Conservation (phyloP, 2,797 vertebrate species). For the Setipinna tenuifilis region DNA sequence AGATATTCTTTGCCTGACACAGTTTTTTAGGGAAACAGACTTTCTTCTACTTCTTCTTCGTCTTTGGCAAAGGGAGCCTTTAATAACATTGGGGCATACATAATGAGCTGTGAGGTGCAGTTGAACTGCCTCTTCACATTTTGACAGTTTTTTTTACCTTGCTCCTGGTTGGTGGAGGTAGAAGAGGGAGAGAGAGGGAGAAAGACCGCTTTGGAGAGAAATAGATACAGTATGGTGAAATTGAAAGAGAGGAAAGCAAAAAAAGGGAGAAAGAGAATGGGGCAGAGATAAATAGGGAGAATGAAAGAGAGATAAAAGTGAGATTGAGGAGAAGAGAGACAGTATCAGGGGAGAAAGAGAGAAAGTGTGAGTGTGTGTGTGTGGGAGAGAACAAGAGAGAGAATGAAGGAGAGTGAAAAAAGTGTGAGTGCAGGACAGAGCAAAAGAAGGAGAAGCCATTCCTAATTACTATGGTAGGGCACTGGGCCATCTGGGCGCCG, state of each 20-base stretch:
- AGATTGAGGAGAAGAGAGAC: not conserved
- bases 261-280: not conserved
- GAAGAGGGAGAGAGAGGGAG: conserved; percentile 19
- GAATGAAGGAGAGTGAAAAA: conserved; percentile 10
- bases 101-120: not conserved
- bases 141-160: not conserved
- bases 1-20: not conserved
- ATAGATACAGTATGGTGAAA: not conserved
- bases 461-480: conserved; percentile 42
- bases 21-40: too few relatives aligned
- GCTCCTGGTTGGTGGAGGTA: not conserved
- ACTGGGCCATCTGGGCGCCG: conserved; percentile 42
- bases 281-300: not conserved
- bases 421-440: not conserved
- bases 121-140: not conserved
- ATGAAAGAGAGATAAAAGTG: not conserved
- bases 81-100: not conserved
- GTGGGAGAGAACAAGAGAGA: not conserved
- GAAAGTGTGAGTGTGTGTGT: not conserved
- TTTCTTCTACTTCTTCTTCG: not conserved
- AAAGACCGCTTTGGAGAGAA: too few relatives aligned
- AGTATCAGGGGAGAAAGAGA: not conserved
- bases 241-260: not conserved
- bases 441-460: conserved; percentile 31
- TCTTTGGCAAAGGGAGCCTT: not conserved